Evolutionary conservation across 2,888 invertebrate genomes (phyloP).

Genomic region (Toxonevra muliebris): DNA sequence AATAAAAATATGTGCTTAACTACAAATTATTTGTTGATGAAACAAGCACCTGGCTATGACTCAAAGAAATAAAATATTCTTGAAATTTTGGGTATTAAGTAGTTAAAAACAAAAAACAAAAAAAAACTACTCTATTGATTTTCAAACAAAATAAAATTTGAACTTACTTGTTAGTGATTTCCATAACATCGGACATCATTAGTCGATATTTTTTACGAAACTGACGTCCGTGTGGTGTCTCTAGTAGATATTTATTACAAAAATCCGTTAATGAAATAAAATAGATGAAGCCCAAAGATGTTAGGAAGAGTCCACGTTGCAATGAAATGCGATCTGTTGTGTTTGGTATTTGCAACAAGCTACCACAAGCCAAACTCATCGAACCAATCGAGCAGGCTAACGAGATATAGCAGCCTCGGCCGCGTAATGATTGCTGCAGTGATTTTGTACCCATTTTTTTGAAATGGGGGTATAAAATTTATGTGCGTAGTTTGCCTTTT

Average conservation of each 20-base stretch:
- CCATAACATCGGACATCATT: conserved; percentile 74
- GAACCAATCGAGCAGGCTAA: conserved; percentile 64
- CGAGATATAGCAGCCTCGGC: conserved; percentile 60
- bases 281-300: conserved; percentile 73
- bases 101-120: too few species aligned
- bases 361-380: conserved; percentile 62
- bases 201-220: conserved; percentile 74
- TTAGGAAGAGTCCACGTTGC: conserved; percentile 71
- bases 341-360: conserved; percentile 61
- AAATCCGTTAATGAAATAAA: conserved; percentile 75
- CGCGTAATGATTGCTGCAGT: conserved; percentile 44
- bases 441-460: conserved; percentile 33
- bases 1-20: too few species aligned
- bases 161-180: conserved; percentile 80
- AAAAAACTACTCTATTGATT: too few species aligned
- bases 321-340: conserved; percentile 70
- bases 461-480: background rate
- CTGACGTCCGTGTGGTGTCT: conserved; percentile 70
- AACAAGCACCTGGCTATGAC: too few species aligned
- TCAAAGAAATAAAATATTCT: too few species aligned
- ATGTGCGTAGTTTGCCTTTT: background rate
- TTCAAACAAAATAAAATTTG: background rate
- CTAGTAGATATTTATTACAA: conserved; percentile 70
- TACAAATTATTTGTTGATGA: too few species aligned
- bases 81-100: too few species aligned